Evolutionary conservation across 1,140 invertebrate genomes (phyloP).

Genomic region (Odontomachus brunneus): DNA sequence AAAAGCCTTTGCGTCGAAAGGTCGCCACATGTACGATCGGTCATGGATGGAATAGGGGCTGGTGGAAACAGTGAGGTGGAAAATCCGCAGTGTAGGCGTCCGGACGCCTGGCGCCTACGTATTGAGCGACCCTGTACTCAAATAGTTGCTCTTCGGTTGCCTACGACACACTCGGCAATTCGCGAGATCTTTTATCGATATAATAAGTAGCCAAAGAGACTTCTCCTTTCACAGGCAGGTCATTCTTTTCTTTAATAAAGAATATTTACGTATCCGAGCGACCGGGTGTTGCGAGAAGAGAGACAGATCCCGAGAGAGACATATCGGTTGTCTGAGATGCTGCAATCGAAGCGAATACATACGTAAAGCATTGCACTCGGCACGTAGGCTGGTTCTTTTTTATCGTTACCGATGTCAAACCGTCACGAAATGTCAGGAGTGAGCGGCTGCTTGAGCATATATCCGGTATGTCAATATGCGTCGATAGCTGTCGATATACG

Average conservation of each 20-base stretch:
- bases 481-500: conserved; percentile 21
- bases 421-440: conserved; percentile 50
- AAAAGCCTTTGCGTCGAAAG: not conserved
- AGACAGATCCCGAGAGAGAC: not conserved
- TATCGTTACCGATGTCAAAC: not conserved
- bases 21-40: not conserved
- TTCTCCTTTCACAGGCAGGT: not conserved
- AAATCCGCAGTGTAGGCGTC: conserved; percentile 62
- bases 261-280: not conserved
- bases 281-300: not conserved
- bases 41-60: no score
- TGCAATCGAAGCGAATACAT: not conserved
- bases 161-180: conserved; percentile 16
- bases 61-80: not conserved
- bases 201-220: not conserved
- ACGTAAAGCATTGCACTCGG: not conserved
- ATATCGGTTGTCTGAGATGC: not conserved
- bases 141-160: not conserved
- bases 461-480: conserved; percentile 33
- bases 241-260: not conserved
- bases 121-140: conserved; percentile 46
- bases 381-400: not conserved
- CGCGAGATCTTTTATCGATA: not conserved
- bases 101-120: conserved; percentile 70
- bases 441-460: not conserved